These are phyloP conservation scores for Coreius guichenoti DNA, from an alignment of 2,797 vertebrate species.

Conservation along the genomic window DNA sequence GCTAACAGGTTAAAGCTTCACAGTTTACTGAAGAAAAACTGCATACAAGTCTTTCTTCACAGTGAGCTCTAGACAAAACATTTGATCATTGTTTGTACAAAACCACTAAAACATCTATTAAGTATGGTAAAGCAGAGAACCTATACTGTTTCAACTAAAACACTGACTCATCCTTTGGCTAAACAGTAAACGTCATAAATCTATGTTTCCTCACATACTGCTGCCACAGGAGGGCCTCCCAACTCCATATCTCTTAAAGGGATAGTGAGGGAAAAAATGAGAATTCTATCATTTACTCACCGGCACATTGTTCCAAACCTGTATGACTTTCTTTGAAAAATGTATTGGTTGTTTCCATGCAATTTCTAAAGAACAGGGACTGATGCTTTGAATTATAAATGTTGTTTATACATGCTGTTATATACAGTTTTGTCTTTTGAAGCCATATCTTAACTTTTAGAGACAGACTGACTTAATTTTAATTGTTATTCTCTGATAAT, in stretches of 20 bases:
- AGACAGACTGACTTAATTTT: neutral
- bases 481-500: neutral
- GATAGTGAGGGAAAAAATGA: neutral
- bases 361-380: neutral
- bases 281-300: neutral
- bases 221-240: neutral
- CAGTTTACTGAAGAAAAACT: neutral
- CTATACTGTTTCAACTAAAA: conserved; percentile 49
- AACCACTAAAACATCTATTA: conserved; percentile 41
- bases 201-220: neutral
- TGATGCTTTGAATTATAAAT: neutral
- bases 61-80: neutral
- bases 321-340: neutral
- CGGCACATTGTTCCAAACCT: neutral
- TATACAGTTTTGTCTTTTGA: neutral
- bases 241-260: conserved; percentile 1
- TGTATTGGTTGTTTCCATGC: neutral
- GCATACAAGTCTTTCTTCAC: neutral
- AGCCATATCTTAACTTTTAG: no score
- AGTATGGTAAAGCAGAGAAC: conserved; percentile 25
- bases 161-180: conserved; percentile 51
- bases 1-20: neutral
- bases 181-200: conserved; percentile 18
- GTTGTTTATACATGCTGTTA: neutral
- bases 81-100: conserved; percentile 2